Percentiles rank a stretch among this genome's conserved stretches.
phyloP scores from a whole-genome alignment of 2,797 vertebrate genomes.

The Oreortyx pictus region DNA sequence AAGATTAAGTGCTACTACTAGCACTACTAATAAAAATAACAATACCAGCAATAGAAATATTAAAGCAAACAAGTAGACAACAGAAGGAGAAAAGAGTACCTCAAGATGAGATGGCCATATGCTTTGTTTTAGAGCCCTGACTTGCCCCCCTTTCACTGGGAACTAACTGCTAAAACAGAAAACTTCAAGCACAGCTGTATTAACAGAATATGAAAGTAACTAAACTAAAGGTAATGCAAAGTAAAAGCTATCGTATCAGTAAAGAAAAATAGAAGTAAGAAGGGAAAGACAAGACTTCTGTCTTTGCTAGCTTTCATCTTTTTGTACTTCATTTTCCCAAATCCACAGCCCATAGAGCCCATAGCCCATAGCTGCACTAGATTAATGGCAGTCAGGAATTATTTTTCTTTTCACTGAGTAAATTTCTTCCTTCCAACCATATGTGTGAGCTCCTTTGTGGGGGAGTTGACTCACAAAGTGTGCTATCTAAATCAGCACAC shows the following conservation, averaged over 20 bases:
- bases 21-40: background rate
- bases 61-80: background rate
- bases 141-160: background rate
- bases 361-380: background rate
- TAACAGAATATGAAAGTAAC: background rate
- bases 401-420: background rate
- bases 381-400: background rate
- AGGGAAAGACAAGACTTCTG: background rate
- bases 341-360: background rate
- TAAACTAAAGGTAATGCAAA: background rate
- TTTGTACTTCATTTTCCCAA: background rate
- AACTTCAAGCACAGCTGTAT: background rate
- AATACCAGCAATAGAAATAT: background rate
- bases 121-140: background rate
- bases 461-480: background rate
- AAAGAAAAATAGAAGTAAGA: background rate
- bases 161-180: background rate
- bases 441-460: fast-evolving
- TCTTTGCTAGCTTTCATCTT: background rate
- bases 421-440: background rate
- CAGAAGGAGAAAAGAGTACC: background rate
- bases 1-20: background rate
- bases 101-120: background rate
- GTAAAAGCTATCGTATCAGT: background rate
- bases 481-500: background rate